A percentile compares a stretch with the other conserved stretches of the same genome.
Conservation (phyloP, 53 echinoderm and acorn worm genomes). For the Echinometra lucunter region DNA sequence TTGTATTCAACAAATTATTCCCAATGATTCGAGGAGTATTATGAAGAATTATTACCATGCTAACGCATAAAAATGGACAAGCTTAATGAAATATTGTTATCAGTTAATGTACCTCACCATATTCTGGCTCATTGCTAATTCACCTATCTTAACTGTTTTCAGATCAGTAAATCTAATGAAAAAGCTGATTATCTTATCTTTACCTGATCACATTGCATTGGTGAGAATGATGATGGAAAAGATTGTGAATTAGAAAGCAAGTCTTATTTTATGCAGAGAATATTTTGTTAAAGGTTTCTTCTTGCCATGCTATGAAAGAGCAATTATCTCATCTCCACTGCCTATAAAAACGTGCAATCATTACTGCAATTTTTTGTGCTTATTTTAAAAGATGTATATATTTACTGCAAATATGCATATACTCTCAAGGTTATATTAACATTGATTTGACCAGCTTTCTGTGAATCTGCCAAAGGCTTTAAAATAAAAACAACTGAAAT, state of each 20-base stretch:
- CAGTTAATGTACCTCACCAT: not conserved
- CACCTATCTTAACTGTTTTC: not conserved
- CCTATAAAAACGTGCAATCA: conserved; percentile 10
- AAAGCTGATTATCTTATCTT: too few species aligned
- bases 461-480: not conserved
- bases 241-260: not conserved
- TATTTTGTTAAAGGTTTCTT: not conserved
- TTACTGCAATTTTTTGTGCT: not conserved
- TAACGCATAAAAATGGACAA: not conserved
- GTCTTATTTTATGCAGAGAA: not conserved
- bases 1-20: not conserved
- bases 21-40: not conserved
- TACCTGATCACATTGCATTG: not conserved
- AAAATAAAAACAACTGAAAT: not conserved
- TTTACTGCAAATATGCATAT: not conserved
- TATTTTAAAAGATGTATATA: not conserved
- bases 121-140: not conserved
- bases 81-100: not conserved
- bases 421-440: not conserved
- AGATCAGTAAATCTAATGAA: too few species aligned
- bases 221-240: not conserved
- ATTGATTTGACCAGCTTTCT: not conserved
- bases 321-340: not conserved
- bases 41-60: not conserved
- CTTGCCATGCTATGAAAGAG: not conserved